These are phyloP conservation scores for Tetramorium parvispinum DNA, from an alignment of 1,140 invertebrate species.

Conservation along the genomic window DNA sequence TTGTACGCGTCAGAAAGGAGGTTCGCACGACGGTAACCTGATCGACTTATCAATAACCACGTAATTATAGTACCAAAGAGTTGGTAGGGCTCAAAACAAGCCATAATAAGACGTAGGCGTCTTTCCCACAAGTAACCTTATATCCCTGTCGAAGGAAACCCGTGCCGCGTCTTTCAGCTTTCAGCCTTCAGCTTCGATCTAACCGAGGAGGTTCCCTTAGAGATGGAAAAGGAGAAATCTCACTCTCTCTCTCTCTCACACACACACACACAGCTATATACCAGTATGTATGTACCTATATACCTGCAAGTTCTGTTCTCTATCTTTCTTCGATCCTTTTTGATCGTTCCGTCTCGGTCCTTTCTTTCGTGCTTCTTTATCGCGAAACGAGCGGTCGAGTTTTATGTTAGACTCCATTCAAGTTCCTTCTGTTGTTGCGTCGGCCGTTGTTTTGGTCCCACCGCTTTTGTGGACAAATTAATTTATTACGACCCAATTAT, in stretches of 20 bases:
- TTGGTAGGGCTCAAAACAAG: conserved; percentile 85
- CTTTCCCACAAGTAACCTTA: conserved; percentile 86
- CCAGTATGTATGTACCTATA: too few species aligned
- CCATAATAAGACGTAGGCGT: conserved; percentile 85
- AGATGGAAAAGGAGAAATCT: conserved; percentile 20
- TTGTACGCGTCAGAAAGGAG: conserved; percentile 77
- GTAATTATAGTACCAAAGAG: conserved; percentile 86
- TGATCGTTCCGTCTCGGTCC: neutral
- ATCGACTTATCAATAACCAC: conserved; percentile 86
- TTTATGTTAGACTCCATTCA: conserved; percentile 75
- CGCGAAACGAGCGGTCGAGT: conserved; percentile 13
- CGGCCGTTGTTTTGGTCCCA: conserved; percentile 76
- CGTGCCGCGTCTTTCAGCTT: conserved; percentile 81
- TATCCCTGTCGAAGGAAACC: conserved; percentile 82
- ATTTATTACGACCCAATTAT: conserved; percentile 85
- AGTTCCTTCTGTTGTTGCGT: conserved; percentile 64
- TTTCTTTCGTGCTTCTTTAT: neutral
- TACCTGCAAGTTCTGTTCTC: neutral
- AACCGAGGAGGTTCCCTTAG: conserved; percentile 35
- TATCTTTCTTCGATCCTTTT: neutral
- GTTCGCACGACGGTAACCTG: conserved; percentile 82
- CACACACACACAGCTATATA: neutral
- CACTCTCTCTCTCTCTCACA: neutral
- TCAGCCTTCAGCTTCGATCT: conserved; percentile 66
- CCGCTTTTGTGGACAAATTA: conserved; percentile 82